These are phyloP conservation scores for Amorpha juglandis DNA, from an alignment of 2,888 invertebrate genomes.

Conservation along the genomic window DNA sequence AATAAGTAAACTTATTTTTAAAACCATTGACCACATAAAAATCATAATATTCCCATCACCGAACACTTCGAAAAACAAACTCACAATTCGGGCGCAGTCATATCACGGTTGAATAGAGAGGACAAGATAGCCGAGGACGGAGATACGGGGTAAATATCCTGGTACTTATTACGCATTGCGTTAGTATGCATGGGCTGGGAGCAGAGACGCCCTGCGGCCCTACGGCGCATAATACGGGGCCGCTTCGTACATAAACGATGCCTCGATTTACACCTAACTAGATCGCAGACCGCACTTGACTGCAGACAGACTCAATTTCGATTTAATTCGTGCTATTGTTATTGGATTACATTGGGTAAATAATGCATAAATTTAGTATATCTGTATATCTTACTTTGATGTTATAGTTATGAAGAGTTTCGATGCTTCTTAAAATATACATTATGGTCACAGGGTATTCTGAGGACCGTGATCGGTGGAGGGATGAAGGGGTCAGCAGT, in stretches of 20 bases:
- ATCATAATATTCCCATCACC: background rate
- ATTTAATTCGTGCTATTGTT: slow-evolving; percentile 52
- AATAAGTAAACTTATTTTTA: too few relatives aligned
- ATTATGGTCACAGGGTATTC: too few relatives aligned
- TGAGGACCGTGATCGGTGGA: too few relatives aligned
- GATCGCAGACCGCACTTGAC: slow-evolving; percentile 54
- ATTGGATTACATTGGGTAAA: slow-evolving; percentile 31
- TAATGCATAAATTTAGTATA: slow-evolving; percentile 13
- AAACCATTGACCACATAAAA: background rate
- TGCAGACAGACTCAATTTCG: slow-evolving; percentile 59
- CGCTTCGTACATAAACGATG: slow-evolving; percentile 68
- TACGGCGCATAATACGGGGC: slow-evolving; percentile 59
- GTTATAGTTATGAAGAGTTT: background rate
- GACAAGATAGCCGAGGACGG: slow-evolving; percentile 4
- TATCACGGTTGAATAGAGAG: slow-evolving; percentile 18
- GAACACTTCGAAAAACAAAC: background rate
- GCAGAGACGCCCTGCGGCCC: slow-evolving; percentile 56
- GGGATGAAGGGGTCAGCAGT: too few relatives aligned
- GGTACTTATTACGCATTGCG: slow-evolving; percentile 75
- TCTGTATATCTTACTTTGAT: background rate
- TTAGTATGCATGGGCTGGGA: slow-evolving; percentile 84
- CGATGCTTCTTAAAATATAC: background rate
- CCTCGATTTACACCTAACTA: slow-evolving; percentile 68
- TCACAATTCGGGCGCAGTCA: background rate
- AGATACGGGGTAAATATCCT: slow-evolving; percentile 51